Percentiles rank a stretch among this genome's conserved stretches.
These are phyloP conservation scores for Apaloderma vittatum DNA, from an alignment of 2,113 vertebrate species.

Conservation along the genomic window DNA sequence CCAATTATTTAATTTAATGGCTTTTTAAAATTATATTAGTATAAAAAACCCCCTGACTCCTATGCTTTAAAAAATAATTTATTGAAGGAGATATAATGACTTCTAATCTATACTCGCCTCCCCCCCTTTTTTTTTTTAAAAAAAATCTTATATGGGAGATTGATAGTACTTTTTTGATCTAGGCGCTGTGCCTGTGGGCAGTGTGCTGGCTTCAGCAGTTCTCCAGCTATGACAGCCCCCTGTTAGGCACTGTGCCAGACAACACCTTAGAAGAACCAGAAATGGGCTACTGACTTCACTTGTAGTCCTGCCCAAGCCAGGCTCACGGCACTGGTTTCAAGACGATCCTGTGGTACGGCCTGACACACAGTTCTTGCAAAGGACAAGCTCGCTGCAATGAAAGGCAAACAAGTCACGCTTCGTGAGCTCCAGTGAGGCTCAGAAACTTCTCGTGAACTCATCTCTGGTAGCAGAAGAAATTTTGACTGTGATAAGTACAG, in stretches of 20 bases:
- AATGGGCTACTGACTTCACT: background rate
- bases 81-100: background rate
- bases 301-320: background rate
- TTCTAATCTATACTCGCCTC: background rate
- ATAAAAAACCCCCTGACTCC: constrained; percentile 9
- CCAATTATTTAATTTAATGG: background rate
- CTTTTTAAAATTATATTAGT: background rate
- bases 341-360: background rate
- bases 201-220: background rate
- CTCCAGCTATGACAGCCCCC: background rate
- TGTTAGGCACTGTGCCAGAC: background rate
- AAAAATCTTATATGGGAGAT: background rate
- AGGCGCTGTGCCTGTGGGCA: background rate
- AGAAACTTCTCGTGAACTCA: background rate
- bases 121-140: no score
- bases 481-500: background rate
- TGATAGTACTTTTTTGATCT: background rate
- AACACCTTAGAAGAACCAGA: background rate
- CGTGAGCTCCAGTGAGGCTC: background rate
- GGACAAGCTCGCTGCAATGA: background rate
- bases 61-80: background rate
- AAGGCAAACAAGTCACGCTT: background rate
- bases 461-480: background rate
- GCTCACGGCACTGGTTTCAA: background rate
- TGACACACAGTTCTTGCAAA: background rate